Conservation (phyloP, 2,113 vertebrate species). For the Panthera tigris region DNA sequence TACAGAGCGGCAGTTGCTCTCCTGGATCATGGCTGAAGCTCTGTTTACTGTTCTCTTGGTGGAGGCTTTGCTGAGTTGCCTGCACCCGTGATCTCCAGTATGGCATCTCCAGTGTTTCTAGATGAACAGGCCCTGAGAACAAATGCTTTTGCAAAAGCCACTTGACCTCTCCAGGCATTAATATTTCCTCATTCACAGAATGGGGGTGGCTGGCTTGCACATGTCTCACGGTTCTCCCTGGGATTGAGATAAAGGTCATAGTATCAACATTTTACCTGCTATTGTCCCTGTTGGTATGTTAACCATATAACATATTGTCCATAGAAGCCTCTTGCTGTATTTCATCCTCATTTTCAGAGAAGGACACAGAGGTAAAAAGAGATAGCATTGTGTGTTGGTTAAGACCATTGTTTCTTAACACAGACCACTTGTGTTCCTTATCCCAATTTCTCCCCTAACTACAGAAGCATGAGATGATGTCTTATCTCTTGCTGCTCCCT, state of each 20-base stretch:
- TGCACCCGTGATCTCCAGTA: not conserved
- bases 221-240: rapidly evolving
- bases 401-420: not conserved
- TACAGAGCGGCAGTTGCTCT: not conserved
- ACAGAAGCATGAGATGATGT: not conserved
- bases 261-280: not conserved
- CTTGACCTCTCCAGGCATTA: not conserved
- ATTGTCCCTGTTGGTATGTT: not conserved
- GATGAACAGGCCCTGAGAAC: not conserved
- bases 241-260: not conserved
- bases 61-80: not conserved
- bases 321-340: not conserved
- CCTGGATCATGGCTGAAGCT: not conserved
- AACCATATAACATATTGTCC: too few species aligned
- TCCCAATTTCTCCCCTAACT: not conserved
- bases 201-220: not conserved
- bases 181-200: not conserved
- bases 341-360: not conserved
- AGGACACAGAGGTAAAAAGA: not conserved
- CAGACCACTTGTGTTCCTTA: not conserved
- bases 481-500: not conserved
- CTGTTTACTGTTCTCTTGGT: not conserved
- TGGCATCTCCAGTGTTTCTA: not conserved
- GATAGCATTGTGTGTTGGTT: not conserved
- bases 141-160: not conserved